Evolutionary conservation across 1,140 invertebrate genomes (phyloP).

Genomic region (Halictus rubicundus): DNA sequence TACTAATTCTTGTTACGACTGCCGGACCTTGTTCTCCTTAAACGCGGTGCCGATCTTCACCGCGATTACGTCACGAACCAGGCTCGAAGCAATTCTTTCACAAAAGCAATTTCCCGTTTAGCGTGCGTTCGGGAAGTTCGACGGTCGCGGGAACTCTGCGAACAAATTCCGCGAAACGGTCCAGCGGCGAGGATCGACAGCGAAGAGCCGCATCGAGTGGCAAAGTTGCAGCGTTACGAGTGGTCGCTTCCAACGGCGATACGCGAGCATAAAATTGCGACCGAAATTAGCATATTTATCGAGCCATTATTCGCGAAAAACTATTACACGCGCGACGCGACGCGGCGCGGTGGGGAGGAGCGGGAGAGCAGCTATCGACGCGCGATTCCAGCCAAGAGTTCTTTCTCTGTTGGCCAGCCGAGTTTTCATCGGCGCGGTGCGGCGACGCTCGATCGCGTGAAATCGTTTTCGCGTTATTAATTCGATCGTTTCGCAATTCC

Average conservation of each 20-base stretch:
- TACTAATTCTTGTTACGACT: background rate
- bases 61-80: slow-evolving; percentile 40
- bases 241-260: slow-evolving; percentile 32
- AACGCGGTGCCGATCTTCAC: background rate
- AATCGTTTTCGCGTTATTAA: slow-evolving; percentile 47
- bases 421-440: slow-evolving; percentile 28
- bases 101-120: background rate
- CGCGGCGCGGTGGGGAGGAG: background rate
- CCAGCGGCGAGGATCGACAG: background rate
- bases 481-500: slow-evolving; percentile 41
- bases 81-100: background rate
- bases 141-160: background rate
- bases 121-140: background rate
- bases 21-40: slow-evolving; percentile 3
- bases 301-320: slow-evolving; percentile 34
- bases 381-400: background rate
- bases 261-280: slow-evolving; percentile 44
- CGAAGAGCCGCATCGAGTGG: slow-evolving; percentile 3
- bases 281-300: slow-evolving; percentile 64
- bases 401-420: background rate
- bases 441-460: slow-evolving; percentile 14
- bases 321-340: slow-evolving; percentile 14
- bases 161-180: slow-evolving; percentile 33
- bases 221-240: background rate
- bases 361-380: too few species aligned